These are phyloP conservation scores for Oxyruncus cristatus DNA, from an alignment of 2,113 vertebrate genomes.

Conservation along the genomic window DNA sequence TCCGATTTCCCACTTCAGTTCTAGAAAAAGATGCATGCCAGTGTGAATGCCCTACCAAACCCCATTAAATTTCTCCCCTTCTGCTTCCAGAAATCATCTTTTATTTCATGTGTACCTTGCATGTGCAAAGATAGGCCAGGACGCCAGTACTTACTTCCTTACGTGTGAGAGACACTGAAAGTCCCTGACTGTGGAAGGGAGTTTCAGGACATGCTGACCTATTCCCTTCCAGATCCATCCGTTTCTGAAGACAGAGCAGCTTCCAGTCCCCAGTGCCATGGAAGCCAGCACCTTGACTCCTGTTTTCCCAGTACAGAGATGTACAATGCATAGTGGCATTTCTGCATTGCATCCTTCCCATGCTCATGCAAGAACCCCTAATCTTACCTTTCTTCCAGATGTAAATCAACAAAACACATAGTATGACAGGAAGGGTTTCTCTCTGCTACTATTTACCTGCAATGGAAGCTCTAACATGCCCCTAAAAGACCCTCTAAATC, in stretches of 20 bases:
- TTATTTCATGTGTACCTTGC: neutral
- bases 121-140: neutral
- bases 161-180: neutral
- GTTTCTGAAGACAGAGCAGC: neutral
- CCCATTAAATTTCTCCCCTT: neutral
- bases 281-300: neutral
- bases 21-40: neutral
- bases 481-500: neutral
- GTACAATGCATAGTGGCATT: neutral
- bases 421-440: neutral
- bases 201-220: neutral
- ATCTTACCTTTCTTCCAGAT: neutral
- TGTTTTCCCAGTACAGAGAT: neutral
- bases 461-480: neutral
- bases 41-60: neutral
- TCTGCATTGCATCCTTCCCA: neutral
- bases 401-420: neutral
- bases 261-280: fast-evolving
- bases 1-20: neutral
- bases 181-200: neutral
- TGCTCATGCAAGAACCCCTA: neutral
- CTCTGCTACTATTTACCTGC: neutral
- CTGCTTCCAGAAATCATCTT: neutral
- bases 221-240: neutral
- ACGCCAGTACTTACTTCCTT: neutral